Conservation (phyloP, 2,797 vertebrate species). For the Limnodromus scolopaceus region DNA sequence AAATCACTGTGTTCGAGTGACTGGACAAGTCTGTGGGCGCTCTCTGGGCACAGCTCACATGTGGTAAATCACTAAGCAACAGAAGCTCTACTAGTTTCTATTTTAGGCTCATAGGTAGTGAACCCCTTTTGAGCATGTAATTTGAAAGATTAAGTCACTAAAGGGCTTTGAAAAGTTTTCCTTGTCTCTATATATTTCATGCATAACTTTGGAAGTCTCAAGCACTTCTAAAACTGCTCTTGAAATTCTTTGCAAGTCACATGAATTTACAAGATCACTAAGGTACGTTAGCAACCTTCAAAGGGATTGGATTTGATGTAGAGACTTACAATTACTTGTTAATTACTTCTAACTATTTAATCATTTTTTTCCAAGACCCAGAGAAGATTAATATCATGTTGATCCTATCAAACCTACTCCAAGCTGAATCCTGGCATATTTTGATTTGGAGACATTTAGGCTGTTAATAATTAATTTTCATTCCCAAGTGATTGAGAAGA, state of each 20-base stretch:
- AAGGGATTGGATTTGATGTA: background rate
- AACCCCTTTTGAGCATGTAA: background rate
- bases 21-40: fast-evolving
- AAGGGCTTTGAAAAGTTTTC: background rate
- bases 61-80: background rate
- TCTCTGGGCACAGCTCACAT: background rate
- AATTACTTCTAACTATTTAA: background rate
- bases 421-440: background rate
- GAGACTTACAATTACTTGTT: background rate
- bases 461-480: background rate
- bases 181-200: background rate
- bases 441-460: background rate
- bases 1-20: background rate
- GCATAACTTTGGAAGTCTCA: background rate
- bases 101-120: background rate
- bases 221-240: background rate
- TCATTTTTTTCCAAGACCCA: background rate
- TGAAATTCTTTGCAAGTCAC: background rate
- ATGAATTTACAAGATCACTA: background rate
- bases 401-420: background rate
- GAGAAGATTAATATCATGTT: background rate
- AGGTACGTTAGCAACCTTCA: background rate
- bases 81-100: background rate
- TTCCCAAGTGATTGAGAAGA: background rate
- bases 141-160: background rate